Evolutionary conservation across 1,140 invertebrate genomes (phyloP).

Genomic region (Thaumatotibia leucotreta): DNA sequence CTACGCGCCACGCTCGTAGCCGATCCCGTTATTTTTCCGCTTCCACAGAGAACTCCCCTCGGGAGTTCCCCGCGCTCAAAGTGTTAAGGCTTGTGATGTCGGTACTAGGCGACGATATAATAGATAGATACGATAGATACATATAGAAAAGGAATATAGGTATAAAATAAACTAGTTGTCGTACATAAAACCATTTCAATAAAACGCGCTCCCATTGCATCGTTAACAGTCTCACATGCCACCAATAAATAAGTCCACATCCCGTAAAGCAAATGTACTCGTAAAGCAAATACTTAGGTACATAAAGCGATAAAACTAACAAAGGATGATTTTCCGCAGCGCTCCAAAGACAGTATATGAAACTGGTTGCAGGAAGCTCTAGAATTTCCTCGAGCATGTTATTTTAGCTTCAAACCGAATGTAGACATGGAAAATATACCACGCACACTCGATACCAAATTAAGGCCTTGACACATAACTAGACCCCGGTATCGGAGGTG

Average conservation of each 20-base stretch:
- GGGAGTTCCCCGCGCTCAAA: no score
- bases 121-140: no score
- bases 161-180: not conserved
- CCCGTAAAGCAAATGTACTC: not conserved
- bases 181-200: not conserved
- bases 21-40: no score
- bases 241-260: not conserved
- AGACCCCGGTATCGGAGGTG: no score
- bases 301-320: not conserved
- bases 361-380: not conserved
- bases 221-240: not conserved
- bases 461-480: no score
- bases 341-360: not conserved
- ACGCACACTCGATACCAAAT: no score
- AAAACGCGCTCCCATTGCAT: not conserved
- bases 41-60: no score
- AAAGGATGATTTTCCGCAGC: slow-evolving; percentile 4
- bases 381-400: not conserved
- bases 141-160: no score
- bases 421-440: no score
- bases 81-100: no score
- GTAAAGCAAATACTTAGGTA: not conserved
- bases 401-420: not conserved
- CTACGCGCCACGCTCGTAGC: no score
- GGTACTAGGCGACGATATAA: no score